A percentile compares a stretch with the other conserved stretches of the same genome.
Evolutionary conservation across 2,888 invertebrate species (phyloP).

Genomic region (Orthonychiurus folsomi): DNA sequence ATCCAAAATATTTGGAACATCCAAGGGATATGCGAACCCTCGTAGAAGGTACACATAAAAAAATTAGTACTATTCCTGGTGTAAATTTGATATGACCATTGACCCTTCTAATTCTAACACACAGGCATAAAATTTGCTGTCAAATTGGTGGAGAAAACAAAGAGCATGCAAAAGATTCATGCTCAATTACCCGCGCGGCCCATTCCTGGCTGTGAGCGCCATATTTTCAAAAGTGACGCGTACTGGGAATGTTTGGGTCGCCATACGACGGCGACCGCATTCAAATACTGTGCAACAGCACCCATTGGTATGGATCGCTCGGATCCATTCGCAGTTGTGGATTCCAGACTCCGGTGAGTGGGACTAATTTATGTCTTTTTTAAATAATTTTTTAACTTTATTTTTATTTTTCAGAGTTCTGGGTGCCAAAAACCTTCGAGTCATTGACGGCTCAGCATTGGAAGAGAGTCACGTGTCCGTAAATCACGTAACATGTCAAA

Average conservation of each 20-base stretch:
- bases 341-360: slow-evolving; percentile 26
- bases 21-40: slow-evolving; percentile 14
- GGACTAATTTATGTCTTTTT: background rate
- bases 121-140: slow-evolving; percentile 24
- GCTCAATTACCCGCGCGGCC: slow-evolving; percentile 2
- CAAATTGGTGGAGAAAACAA: slow-evolving; percentile 19
- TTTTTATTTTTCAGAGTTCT: slow-evolving; percentile 22
- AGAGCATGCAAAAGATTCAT: slow-evolving; percentile 14
- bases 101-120: background rate
- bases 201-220: slow-evolving; percentile 19
- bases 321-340: slow-evolving; percentile 31
- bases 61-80: background rate
- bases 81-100: background rate
- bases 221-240: slow-evolving; percentile 16
- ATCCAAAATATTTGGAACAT: slow-evolving; percentile 22
- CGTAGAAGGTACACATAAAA: slow-evolving; percentile 25
- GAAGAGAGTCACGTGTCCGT: slow-evolving; percentile 30
- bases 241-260: slow-evolving; percentile 19
- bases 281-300: slow-evolving; percentile 23
- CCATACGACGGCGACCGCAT: slow-evolving; percentile 19
- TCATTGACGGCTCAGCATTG: slow-evolving; percentile 30
- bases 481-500: slow-evolving; percentile 28
- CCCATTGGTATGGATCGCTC: slow-evolving; percentile 22
- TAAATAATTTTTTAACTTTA: background rate
- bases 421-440: slow-evolving; percentile 23